Evolutionary conservation across 2,888 invertebrate species (phyloP), one percentile per base, ranked within the genome.

Genomic region (Sturmia bella): DNA sequence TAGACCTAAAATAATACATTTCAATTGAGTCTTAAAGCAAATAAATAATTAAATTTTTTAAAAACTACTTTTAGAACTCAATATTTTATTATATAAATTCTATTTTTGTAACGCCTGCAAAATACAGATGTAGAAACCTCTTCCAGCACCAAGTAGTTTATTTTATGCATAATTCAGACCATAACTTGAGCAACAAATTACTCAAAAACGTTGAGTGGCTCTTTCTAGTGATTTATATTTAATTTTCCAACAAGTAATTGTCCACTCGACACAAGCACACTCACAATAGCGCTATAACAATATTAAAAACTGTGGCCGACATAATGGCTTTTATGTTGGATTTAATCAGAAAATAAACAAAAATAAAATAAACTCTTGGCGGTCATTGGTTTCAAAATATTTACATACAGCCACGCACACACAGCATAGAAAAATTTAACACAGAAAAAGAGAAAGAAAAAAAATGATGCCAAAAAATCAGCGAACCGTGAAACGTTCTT

Each of bases 291-390:
- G 13, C 24, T 32, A 48, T 21, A 32, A 13, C 19, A 52, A 43
- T 75, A 59, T 50, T 50, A 54, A 17, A 64, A 75, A 63, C 68
- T 48, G 48, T 56, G 68, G 48, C 61, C 27, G 37, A 73, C 73
- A 64, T 74, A 64, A 77, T 69, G 68, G 41, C 56, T 63, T 64
- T 19, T 24, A 43, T 76, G 54, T 63, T 43, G 5, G 19, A 63
- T 68, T 68, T 69, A 75, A 80, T 61, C 56, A 83, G 54, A 70
- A 63, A 84, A 76, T 79, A 75, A 68, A 84, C 83, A 32, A n/a
- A n/a, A n/a, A n/a, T 59, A 70, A 63, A 84, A 76, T 80, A 75
- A 63, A 84, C 83, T 78, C 83, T 85, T 85, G 83, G 84, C 77
- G 84, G 84, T 83, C 84, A 84, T 75, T 83, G 83, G 79, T 80